Evolutionary conservation across 2,113 vertebrate species (phyloP).

Genomic region (Epinephelus fuscoguttatus): DNA sequence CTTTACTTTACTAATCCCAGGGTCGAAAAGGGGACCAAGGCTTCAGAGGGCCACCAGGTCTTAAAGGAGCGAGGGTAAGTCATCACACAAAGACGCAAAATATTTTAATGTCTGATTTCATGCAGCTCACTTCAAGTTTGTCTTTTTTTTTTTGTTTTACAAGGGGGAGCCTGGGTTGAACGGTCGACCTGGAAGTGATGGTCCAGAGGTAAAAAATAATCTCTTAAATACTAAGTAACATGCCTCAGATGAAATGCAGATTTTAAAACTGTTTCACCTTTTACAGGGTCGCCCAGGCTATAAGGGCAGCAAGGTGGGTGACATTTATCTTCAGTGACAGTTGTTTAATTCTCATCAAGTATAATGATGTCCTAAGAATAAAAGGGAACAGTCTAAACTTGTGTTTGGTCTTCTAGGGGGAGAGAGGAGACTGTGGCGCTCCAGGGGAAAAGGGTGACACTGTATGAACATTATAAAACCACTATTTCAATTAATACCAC

Average conservation of each 20-base stretch:
- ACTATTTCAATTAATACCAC: background rate
- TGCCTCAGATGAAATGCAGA: background rate
- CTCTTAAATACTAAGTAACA: background rate
- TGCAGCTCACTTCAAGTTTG: background rate
- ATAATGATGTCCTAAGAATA: background rate
- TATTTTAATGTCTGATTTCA: background rate
- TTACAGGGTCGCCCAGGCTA: constrained; percentile 87
- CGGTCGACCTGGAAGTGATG: constrained; percentile 86
- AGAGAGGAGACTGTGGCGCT: constrained; percentile 89
- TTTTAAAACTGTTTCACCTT: background rate
- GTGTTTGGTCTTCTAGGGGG: constrained; percentile 83
- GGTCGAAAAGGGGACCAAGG: constrained; percentile 81
- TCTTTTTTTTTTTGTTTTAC: constrained; percentile 15
- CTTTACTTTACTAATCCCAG: constrained; percentile 43
- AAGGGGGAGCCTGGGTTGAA: constrained; percentile 86
- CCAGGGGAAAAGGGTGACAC: constrained; percentile 88
- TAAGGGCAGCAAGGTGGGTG: constrained; percentile 90
- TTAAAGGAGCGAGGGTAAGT: constrained; percentile 77
- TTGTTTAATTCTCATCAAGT: constrained; percentile 13
- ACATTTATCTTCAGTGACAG: no score
- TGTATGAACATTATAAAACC: constrained; percentile 76
- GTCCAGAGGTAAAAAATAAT: constrained; percentile 81
- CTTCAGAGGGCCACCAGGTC: constrained; percentile 67
- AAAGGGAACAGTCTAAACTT: constrained; percentile 2
- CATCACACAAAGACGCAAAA: background rate